phyloP scores from a whole-genome alignment of 2,888 invertebrate species.

The Pasiphila rectangulata region DNA sequence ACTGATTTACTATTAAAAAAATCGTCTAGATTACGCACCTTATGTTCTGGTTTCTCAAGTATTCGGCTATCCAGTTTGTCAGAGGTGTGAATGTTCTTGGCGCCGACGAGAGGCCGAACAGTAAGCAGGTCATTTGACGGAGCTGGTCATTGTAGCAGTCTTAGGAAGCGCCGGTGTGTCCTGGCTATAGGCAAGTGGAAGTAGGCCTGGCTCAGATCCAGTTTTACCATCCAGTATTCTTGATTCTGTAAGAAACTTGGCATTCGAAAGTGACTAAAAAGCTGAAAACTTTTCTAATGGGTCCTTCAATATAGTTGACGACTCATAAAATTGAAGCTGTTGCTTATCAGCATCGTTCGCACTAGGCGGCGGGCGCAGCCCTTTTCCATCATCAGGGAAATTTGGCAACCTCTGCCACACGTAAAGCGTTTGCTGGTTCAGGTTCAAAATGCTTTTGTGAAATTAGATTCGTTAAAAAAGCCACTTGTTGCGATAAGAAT shows the following conservation, averaged over 20 bases:
- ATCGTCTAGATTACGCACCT: slow-evolving; percentile 10
- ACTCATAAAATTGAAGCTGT: background rate
- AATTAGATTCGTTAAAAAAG: background rate
- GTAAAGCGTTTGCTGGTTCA: background rate
- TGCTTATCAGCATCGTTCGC: background rate
- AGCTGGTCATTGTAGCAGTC: no score
- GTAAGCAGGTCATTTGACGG: no score
- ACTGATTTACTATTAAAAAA: slow-evolving; percentile 4
- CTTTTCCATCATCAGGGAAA: background rate
- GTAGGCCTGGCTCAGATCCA: slow-evolving; percentile 3
- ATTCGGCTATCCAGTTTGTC: slow-evolving; percentile 1
- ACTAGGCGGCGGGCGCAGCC: no score
- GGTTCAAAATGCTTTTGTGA: background rate
- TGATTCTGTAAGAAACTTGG: background rate
- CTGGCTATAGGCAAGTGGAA: background rate
- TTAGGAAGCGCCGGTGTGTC: background rate
- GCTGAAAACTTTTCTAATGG: background rate
- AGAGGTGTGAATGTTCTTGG: slow-evolving; percentile 5
- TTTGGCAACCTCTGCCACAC: background rate
- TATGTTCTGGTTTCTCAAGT: background rate
- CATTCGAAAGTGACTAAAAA: background rate
- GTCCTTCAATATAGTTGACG: background rate
- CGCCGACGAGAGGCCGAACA: no score
- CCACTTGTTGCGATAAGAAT: no score
- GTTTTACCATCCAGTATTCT: slow-evolving; percentile 2